Evolutionary conservation across 2,888 invertebrate genomes (phyloP).

Genomic region (Thymelicus lineola): DNA sequence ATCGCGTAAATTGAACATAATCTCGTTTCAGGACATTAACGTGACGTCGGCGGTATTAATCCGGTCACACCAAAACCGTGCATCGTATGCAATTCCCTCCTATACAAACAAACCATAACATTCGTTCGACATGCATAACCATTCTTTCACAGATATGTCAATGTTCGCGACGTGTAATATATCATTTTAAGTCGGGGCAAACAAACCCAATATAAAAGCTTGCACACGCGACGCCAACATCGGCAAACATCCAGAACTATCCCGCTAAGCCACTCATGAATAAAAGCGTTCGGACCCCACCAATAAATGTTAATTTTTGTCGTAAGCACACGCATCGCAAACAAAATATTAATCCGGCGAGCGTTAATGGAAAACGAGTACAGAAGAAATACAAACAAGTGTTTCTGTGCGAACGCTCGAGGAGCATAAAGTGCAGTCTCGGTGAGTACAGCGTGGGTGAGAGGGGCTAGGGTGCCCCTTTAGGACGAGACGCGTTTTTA

Average conservation of each 20-base stretch:
- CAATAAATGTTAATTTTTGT: slow-evolving; percentile 84
- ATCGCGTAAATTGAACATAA: not conserved
- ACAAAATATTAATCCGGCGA: slow-evolving; percentile 82
- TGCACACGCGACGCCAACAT: slow-evolving; percentile 81
- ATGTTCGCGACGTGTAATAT: slow-evolving; percentile 80
- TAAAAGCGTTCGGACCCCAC: slow-evolving; percentile 81
- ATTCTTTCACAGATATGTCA: slow-evolving; percentile 76
- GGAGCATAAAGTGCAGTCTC: slow-evolving; percentile 78
- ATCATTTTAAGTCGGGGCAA: slow-evolving; percentile 82
- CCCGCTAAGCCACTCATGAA: slow-evolving; percentile 82
- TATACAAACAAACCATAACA: slow-evolving; percentile 69
- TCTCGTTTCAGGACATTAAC: slow-evolving; percentile 9
- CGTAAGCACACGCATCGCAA: slow-evolving; percentile 80
- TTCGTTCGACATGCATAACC: slow-evolving; percentile 65
- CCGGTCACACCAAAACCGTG: slow-evolving; percentile 49
- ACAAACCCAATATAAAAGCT: slow-evolving; percentile 80
- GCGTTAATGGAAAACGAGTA: slow-evolving; percentile 83
- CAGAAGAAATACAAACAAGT: slow-evolving; percentile 78
- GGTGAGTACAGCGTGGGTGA: slow-evolving; percentile 46
- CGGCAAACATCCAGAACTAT: slow-evolving; percentile 82
- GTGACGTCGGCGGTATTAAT: slow-evolving; percentile 38
- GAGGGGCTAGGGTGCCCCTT: slow-evolving; percentile 52
- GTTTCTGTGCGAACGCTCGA: slow-evolving; percentile 56
- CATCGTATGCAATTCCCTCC: slow-evolving; percentile 47
- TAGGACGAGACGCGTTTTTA: slow-evolving; percentile 64